Evolutionary conservation across 2,888 invertebrate genomes (phyloP).

Genomic region (Rhamnusium bicolor): DNA sequence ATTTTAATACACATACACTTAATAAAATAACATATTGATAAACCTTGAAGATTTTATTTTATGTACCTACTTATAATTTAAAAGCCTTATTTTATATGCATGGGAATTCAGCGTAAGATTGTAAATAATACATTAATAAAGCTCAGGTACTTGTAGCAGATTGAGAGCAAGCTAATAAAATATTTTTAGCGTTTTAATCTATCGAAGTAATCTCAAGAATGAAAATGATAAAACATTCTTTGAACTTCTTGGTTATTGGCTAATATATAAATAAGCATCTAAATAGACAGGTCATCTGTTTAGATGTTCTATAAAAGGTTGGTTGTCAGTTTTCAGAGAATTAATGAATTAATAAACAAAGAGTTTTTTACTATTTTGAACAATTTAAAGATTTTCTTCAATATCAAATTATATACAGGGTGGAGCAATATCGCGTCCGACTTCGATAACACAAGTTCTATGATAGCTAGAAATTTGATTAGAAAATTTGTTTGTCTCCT

Average conservation of each 20-base stretch:
- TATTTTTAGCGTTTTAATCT: not conserved
- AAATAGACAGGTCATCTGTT: not conserved
- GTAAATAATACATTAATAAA: not conserved
- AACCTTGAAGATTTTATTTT: constrained; percentile 16
- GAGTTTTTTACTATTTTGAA: not conserved
- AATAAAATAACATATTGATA: not conserved
- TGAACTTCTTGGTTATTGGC: not conserved
- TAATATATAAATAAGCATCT: not conserved
- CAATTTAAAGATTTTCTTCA: not conserved
- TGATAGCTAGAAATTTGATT: no score
- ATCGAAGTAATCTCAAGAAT: not conserved
- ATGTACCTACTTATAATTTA: constrained; percentile 7
- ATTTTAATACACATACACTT: constrained; percentile 10
- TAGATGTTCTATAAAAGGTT: not conserved
- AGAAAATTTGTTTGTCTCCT: no score
- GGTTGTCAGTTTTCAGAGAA: not conserved
- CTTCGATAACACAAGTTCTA: no score
- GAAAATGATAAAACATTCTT: not conserved
- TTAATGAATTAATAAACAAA: not conserved
- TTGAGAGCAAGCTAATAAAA: not conserved
- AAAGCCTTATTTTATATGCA: constrained; percentile 10
- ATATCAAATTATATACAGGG: no score
- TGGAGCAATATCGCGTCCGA: no score
- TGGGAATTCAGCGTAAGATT: not conserved
- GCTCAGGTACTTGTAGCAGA: not conserved